Evolutionary conservation across 2,113 vertebrate genomes (phyloP).

Genomic region (Lathamus discolor): DNA sequence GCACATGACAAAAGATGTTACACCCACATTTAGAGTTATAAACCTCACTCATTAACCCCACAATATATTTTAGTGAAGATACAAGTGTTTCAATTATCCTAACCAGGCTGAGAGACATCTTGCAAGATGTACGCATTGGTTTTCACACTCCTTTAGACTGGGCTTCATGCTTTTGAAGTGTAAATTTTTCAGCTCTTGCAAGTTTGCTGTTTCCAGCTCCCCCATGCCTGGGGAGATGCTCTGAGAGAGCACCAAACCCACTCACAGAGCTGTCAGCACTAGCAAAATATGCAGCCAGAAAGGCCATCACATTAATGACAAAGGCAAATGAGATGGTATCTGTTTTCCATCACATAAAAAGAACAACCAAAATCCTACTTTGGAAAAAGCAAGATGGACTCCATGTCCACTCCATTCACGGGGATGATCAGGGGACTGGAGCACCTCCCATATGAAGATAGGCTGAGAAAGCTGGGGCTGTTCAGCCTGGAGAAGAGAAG

Average conservation of each 20-base stretch:
- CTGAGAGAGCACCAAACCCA: background rate
- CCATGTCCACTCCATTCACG: no score
- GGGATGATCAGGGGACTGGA: no score
- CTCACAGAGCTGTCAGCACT: background rate
- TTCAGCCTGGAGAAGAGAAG: no score
- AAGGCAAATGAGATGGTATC: background rate
- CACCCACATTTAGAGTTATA: background rate
- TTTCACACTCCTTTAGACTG: background rate
- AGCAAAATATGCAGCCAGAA: background rate
- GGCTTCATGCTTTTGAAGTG: background rate
- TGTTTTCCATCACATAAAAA: background rate
- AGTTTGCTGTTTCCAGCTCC: background rate
- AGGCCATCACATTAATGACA: no score
- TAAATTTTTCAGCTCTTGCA: background rate
- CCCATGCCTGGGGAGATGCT: background rate
- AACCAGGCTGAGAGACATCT: background rate
- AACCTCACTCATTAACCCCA: background rate
- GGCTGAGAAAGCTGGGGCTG: no score
- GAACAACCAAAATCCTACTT: background rate
- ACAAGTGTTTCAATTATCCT: background rate
- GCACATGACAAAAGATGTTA: background rate
- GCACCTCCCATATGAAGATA: no score
- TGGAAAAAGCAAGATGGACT: accelerated
- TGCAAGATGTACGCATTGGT: background rate
- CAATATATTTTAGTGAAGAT: background rate